A percentile compares a stretch with the other conserved stretches of the same genome.
These are phyloP conservation scores for Tinea pellionella DNA, from an alignment of 2,888 invertebrate species.

Conservation along the genomic window DNA sequence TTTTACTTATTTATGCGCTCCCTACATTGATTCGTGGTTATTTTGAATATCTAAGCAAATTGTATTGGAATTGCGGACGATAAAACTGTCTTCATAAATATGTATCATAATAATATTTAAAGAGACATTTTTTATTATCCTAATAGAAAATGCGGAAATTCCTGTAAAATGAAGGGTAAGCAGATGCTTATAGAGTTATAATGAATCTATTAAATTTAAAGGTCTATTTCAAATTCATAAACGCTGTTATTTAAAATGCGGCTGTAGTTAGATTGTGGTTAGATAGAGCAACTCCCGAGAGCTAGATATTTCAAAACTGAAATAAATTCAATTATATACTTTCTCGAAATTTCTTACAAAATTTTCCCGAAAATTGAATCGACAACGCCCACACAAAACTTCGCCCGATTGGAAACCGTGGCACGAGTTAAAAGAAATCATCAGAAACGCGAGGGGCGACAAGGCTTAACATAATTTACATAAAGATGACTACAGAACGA, in stretches of 20 bases:
- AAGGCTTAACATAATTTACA: constrained; percentile 33
- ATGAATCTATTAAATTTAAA: too few species aligned
- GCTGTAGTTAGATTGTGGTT: too few species aligned
- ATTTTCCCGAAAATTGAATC: too few species aligned
- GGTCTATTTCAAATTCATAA: too few species aligned
- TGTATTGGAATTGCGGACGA: neutral
- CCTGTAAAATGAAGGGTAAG: too few species aligned
- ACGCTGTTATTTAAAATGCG: too few species aligned
- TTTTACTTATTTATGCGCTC: neutral
- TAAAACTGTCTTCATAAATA: neutral
- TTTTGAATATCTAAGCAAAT: neutral
- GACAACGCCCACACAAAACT: neutral
- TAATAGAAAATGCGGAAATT: neutral
- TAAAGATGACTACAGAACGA: constrained; percentile 53
- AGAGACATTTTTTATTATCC: neutral
- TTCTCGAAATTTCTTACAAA: too few species aligned
- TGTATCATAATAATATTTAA: neutral
- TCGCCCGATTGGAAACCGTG: constrained; percentile 15
- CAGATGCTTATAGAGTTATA: too few species aligned
- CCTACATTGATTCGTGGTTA: constrained; percentile 10
- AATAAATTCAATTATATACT: too few species aligned
- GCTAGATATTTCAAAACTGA: too few species aligned
- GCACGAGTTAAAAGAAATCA: constrained; percentile 15
- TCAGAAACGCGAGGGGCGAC: constrained; percentile 14
- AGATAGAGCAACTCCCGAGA: too few species aligned